phyloP scores from a whole-genome alignment of 2,888 invertebrate species.

The Morpho helenor region DNA sequence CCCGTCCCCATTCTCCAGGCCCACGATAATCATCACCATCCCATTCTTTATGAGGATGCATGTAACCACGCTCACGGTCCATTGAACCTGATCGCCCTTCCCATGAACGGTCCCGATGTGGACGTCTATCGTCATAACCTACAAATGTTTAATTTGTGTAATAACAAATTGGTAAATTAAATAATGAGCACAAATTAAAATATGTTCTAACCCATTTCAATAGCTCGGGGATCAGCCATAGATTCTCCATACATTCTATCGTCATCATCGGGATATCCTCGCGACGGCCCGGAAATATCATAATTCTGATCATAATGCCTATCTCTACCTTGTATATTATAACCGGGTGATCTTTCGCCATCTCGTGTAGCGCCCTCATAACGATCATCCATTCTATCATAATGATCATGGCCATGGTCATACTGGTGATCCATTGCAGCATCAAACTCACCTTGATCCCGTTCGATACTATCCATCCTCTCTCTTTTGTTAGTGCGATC shows the following conservation, averaged over 20 bases:
- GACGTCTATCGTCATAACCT: constrained; percentile 74
- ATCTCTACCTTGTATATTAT: constrained; percentile 58
- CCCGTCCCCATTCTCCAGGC: constrained; percentile 71
- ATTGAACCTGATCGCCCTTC: constrained; percentile 71
- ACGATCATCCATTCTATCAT: constrained; percentile 67
- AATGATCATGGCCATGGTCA: constrained; percentile 74
- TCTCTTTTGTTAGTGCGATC: constrained; percentile 74
- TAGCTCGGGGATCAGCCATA: constrained; percentile 62
- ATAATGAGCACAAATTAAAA: background rate
- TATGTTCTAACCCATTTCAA: constrained; percentile 57
- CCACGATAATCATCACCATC: constrained; percentile 77
- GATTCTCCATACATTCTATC: constrained; percentile 75
- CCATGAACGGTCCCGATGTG: constrained; percentile 77
- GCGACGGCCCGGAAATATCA: constrained; percentile 65
- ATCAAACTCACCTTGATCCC: constrained; percentile 72
- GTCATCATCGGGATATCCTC: constrained; percentile 74
- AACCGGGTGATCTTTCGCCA: constrained; percentile 67
- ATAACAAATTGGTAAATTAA: too few species aligned
- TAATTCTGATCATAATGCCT: constrained; percentile 71
- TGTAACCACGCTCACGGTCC: constrained; percentile 68
- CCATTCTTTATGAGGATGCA: constrained; percentile 74
- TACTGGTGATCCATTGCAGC: constrained; percentile 65
- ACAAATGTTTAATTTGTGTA: constrained; percentile 20
- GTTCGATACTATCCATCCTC: constrained; percentile 65
- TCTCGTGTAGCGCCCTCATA: constrained; percentile 69